Percentiles rank a stretch among this genome's conserved stretches.
These are phyloP conservation scores for Pogonognathellus flavescens DNA, from an alignment of 1,140 invertebrate species.

Conservation along the genomic window DNA sequence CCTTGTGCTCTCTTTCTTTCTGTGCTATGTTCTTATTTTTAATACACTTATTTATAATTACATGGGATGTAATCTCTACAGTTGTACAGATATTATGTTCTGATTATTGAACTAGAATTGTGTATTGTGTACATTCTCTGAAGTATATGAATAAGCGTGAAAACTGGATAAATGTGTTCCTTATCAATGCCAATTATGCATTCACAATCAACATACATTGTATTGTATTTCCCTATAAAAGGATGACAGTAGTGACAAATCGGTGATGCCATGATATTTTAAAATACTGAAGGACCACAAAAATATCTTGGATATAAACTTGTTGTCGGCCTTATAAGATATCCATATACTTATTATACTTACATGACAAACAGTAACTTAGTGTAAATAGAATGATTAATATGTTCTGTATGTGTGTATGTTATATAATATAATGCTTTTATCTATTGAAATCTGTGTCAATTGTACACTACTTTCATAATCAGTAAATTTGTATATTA, in stretches of 20 bases:
- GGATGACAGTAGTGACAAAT: background rate
- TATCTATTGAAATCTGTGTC: no score
- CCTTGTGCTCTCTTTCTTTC: slow-evolving; percentile 28
- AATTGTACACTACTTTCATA: no score
- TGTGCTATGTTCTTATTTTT: slow-evolving; percentile 4
- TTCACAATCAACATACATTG: slow-evolving; percentile 20
- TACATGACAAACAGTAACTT: background rate
- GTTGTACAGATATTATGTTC: background rate
- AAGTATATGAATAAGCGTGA: background rate
- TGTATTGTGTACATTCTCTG: background rate
- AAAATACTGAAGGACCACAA: background rate
- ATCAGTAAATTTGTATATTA: no score
- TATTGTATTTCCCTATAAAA: background rate
- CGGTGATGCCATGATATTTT: background rate
- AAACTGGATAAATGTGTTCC: slow-evolving; percentile 44
- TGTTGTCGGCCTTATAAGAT: background rate
- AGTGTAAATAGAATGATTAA: no score
- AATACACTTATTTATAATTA: background rate
- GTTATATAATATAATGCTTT: no score
- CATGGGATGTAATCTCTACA: slow-evolving; percentile 1
- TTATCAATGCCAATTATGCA: slow-evolving; percentile 35
- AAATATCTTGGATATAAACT: background rate
- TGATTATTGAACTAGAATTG: background rate
- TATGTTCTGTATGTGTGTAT: no score
- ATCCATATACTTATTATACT: background rate